Evolutionary conservation across 1,140 invertebrate species (phyloP).

Genomic region (Chionoecetes opilio): DNA sequence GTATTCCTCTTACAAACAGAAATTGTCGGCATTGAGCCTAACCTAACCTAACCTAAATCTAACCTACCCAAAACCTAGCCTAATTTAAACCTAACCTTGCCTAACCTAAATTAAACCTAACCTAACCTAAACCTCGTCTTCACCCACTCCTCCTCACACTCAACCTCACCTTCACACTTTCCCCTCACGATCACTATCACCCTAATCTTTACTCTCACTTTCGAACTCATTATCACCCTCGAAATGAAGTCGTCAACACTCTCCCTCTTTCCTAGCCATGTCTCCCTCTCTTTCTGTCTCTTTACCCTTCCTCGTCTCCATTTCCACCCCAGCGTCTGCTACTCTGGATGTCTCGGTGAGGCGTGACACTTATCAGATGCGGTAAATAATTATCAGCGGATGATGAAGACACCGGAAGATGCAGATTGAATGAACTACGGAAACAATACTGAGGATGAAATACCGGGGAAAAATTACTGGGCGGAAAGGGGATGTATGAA

Average conservation of each 20-base stretch:
- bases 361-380: neutral
- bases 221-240: neutral
- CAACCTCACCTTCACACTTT: neutral
- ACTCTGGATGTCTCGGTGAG: neutral
- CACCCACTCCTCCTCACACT: neutral
- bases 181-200: no score
- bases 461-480: neutral
- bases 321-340: neutral
- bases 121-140: no score
- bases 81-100: no score
- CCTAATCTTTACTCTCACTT: neutral
- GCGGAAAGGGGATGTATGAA: neutral
- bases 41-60: no score
- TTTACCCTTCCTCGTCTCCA: neutral
- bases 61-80: no score
- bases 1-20: neutral
- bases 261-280: neutral
- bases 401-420: slow-evolving; percentile 12
- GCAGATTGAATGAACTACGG: neutral
- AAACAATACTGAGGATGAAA: slow-evolving; percentile 19
- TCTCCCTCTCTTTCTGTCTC: neutral
- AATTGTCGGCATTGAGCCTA: neutral
- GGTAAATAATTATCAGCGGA: neutral
- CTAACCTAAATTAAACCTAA: no score
- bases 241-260: neutral